Evolutionary conservation across 2,797 vertebrate genomes (phyloP).

Genomic region (Schizopygopsis pylzovi): DNA sequence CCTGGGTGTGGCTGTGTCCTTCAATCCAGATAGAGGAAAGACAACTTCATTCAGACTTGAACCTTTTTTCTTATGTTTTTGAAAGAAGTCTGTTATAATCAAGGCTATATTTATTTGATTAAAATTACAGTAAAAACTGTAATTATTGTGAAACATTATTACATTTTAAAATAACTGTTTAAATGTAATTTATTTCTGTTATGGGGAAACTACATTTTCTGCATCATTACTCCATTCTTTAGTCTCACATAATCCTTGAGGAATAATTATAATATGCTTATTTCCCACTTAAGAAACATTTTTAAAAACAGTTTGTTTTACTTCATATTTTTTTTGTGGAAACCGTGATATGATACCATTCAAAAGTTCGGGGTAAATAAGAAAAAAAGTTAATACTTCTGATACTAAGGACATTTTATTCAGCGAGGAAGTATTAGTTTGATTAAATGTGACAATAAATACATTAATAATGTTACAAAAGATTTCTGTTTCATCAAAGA

Average conservation of each 20-base stretch:
- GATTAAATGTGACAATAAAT: too few relatives aligned
- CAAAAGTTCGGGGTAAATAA: too few relatives aligned
- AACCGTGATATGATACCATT: too few relatives aligned
- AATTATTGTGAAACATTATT: neutral
- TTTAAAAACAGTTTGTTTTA: neutral
- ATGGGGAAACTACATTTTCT: neutral
- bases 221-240: neutral
- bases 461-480: too few relatives aligned
- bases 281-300: neutral
- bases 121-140: neutral
- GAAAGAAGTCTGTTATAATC: neutral
- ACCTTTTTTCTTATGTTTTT: too few relatives aligned
- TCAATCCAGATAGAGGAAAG: constrained; percentile 11
- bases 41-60: neutral
- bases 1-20: constrained; percentile 29
- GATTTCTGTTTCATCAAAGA: too few relatives aligned
- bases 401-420: too few relatives aligned
- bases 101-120: neutral
- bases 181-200: neutral
- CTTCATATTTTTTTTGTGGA: neutral
- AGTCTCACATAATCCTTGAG: neutral
- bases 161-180: neutral
- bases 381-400: too few relatives aligned
- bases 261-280: too few relatives aligned
- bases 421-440: too few relatives aligned